Evolutionary conservation across 1,140 invertebrate genomes (phyloP), one percentile per base, ranked within the genome.

Genomic region (Rhyacophila brunnea): DNA sequence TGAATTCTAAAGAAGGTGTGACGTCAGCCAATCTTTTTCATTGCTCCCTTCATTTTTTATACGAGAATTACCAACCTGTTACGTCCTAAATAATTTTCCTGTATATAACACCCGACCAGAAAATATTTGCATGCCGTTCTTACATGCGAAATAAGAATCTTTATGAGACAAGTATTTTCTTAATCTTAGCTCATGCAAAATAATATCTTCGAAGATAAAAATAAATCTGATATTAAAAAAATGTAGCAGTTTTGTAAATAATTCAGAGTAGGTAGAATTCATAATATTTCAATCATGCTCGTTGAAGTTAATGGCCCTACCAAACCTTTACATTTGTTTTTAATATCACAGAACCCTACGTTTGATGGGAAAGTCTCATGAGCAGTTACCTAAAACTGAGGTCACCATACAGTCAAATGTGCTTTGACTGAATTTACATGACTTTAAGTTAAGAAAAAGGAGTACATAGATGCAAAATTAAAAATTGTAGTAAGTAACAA

Each of bases 1-100:
- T 48, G 43, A 60, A 48, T 60, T 45, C 28, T 50, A 34, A 49
- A 60, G 51, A 40, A 18, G 44, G 43, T 23, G 43, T 23, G 42
- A 19, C 58, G 44, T 32, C 43, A 46, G 46, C 38, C 50, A 46
- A 53, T 52, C 32, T 59, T 45, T 60, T 48, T 54, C 42, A 60
- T 60, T 49, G 46, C 45, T 43, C 11, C 11, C 10, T 28, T 47
- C 50, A 51, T 60, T 54, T 60, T 54, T 60, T 47, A 54, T 38
- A 23, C 34, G 15, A 14, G 28, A 60, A 60, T 54, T 54, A 52
- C 58, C 58, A 48, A 60, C 58, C 58, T 60, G 58, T 60, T 60
- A 60, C 58, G 23, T 28, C 9, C 17, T 40, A 38, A 35, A 51
- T 50, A 52, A 51, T 51, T 28, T 28, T 59, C 38, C 20, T 23